Base-by-base conservation (phyloP, 1,140 invertebrate species). In the Cydia splendana region DNA sequence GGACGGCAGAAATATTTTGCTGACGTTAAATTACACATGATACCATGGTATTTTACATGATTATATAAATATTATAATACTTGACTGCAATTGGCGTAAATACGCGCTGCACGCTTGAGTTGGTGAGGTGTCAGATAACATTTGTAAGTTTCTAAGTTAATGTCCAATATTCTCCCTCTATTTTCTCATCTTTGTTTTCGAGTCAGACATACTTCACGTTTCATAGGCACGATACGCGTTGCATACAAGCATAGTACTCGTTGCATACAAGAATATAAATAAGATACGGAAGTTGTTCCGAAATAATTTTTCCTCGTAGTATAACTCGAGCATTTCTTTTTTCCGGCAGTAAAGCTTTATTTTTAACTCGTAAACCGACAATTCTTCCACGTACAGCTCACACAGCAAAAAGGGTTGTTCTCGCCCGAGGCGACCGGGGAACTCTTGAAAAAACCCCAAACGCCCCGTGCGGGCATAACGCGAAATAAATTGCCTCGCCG, bases 401-500 rank as follows among this genome's bases (percentile, higher is more conserved):
- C 80, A 76, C 75, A 67, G 65, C 62, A 74, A 78, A 77, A 78
- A 82, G 81, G 79, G 81, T 82, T 79, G 57, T 74, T 76, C 45
- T 75, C 34, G 65, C 76, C 79, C 73, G 45, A 51, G 65, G 78
- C 67, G 57, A 62, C 9, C 57, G 45, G 48, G 20, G 45, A 48
- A 45, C 18, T 76, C 73, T 75, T 69, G 75, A 67, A 67, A 67
- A 75, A 78, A 28, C 77, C 74, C 65, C 71, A 78, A 78, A 78
- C 75, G 75, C 75, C 45, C 53, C 24, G 74, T 28, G 51, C 20
- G 28, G 71, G 79, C 69, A 78, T 82, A 81, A 83, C 80, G 76
- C 67, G 71, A 81, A 83, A 83, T 81, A 83, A 80, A 83, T 83
- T 80, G 79, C 79, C 74, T 57, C 34, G 73, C 42, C 73, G 57